Evolutionary conservation across 2,888 invertebrate species (phyloP).

Genomic region (Watsonalla binaria): DNA sequence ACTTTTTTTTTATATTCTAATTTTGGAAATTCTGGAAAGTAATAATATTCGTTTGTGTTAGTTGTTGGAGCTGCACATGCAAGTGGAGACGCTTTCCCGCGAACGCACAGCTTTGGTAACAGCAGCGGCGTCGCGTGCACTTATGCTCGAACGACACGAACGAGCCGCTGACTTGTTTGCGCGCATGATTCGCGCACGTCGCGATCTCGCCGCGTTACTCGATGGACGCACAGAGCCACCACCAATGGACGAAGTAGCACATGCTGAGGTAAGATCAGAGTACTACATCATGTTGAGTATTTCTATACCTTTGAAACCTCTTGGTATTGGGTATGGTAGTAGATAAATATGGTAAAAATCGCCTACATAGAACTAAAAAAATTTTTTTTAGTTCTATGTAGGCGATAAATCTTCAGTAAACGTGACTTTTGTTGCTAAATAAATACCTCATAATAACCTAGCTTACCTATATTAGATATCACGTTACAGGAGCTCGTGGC

Average conservation of each 20-base stretch:
- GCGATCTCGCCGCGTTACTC: conserved; percentile 46
- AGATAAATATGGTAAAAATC: too few species aligned
- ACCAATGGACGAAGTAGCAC: conserved; percentile 26
- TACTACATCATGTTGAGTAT: not conserved
- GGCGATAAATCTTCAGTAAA: too few species aligned
- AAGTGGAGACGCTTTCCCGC: conserved; percentile 54
- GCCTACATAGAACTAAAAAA: too few species aligned
- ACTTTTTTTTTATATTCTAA: too few species aligned
- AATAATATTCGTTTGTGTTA: conserved; percentile 14
- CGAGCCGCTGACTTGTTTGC: conserved; percentile 61
- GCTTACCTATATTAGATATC: too few species aligned
- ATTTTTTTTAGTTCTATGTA: too few species aligned
- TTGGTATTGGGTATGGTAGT: too few species aligned
- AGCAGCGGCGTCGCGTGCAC: conserved; percentile 59
- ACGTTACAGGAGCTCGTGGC: too few species aligned
- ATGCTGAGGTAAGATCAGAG: conserved; percentile 32
- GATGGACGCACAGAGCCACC: conserved; percentile 37
- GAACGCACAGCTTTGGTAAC: conserved; percentile 57
- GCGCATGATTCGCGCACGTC: conserved; percentile 47
- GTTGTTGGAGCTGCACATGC: conserved; percentile 60
- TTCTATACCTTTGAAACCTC: too few species aligned
- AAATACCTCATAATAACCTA: too few species aligned
- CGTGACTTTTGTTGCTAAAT: too few species aligned
- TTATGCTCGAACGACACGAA: conserved; percentile 69
- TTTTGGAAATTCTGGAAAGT: too few species aligned